Evolutionary conservation across 1,140 invertebrate genomes (phyloP).

Genomic region (Drosophila ohnishii): DNA sequence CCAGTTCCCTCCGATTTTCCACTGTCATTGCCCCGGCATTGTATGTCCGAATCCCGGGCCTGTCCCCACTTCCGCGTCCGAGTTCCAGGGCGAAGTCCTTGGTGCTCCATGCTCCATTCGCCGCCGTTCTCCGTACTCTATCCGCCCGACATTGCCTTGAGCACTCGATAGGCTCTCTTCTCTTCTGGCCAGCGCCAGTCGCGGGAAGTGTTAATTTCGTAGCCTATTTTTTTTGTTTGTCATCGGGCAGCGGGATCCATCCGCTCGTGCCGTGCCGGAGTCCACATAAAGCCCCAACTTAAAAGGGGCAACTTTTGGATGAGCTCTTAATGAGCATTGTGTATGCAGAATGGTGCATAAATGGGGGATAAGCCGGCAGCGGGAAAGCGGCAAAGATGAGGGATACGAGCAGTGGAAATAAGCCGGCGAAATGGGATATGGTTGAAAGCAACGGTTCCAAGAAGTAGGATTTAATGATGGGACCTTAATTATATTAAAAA

Average conservation of each 20-base stretch:
- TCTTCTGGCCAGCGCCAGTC: constrained; percentile 36
- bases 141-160: constrained; percentile 59
- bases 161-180: constrained; percentile 63
- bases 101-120: constrained; percentile 1
- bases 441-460: constrained; percentile 7
- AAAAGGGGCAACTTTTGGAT: constrained; percentile 59
- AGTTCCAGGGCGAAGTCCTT: constrained; percentile 33
- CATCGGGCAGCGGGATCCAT: constrained; percentile 35
- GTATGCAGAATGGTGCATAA: constrained; percentile 46
- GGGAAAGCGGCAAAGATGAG: constrained; percentile 9
- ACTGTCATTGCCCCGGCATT: constrained; percentile 46
- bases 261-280: constrained; percentile 11
- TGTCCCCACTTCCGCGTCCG: constrained; percentile 33
- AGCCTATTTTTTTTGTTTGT: constrained; percentile 73
- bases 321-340: constrained; percentile 60
- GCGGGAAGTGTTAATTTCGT: constrained; percentile 78
- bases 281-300: constrained; percentile 37
- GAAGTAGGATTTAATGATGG: constrained; percentile 30
- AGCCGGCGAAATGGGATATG: constrained; percentile 29
- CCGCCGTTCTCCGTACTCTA: constrained; percentile 5
- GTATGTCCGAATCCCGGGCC: constrained; percentile 37
- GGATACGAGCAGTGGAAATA: constrained; percentile 25
- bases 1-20: not conserved
- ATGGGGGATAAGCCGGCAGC: constrained; percentile 36
- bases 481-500: constrained; percentile 34